phyloP scores from a whole-genome alignment of 2,888 invertebrate species.

The Leucozona laternaria region DNA sequence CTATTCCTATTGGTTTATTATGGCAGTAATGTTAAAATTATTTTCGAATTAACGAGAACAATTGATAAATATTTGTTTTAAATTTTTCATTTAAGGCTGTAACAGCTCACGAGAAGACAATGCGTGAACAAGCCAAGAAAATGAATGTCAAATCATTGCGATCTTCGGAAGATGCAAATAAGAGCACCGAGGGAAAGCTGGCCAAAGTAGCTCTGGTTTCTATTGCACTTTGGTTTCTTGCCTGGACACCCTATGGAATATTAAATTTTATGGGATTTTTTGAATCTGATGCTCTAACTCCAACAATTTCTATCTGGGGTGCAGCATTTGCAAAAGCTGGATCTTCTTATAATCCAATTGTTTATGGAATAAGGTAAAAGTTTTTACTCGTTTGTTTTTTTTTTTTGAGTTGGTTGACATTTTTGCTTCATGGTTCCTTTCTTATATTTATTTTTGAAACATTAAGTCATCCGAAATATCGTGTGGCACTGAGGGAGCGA shows the following conservation, averaged over 20 bases:
- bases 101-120: conserved; percentile 85
- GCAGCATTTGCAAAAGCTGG: conserved; percentile 86
- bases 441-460: background rate
- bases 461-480: conserved; percentile 85
- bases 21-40: conserved; percentile 81
- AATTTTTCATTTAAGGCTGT: conserved; percentile 84
- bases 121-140: conserved; percentile 86
- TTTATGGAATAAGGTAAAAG: conserved; percentile 86
- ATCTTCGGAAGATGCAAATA: conserved; percentile 84
- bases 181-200: conserved; percentile 85
- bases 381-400: background rate
- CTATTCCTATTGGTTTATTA: conserved; percentile 86
- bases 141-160: conserved; percentile 86
- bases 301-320: conserved; percentile 90
- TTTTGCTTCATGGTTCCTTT: background rate
- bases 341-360: conserved; percentile 85
- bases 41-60: background rate
- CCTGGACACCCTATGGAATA: conserved; percentile 92
- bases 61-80: background rate
- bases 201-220: conserved; percentile 86
- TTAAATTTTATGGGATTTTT: conserved; percentile 92
- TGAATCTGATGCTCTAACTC: conserved; percentile 88
- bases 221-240: conserved; percentile 86
- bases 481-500: conserved; percentile 85
- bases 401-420: background rate